Conservation (phyloP, 2,113 vertebrate genomes). For the Raja brachyura region DNA sequence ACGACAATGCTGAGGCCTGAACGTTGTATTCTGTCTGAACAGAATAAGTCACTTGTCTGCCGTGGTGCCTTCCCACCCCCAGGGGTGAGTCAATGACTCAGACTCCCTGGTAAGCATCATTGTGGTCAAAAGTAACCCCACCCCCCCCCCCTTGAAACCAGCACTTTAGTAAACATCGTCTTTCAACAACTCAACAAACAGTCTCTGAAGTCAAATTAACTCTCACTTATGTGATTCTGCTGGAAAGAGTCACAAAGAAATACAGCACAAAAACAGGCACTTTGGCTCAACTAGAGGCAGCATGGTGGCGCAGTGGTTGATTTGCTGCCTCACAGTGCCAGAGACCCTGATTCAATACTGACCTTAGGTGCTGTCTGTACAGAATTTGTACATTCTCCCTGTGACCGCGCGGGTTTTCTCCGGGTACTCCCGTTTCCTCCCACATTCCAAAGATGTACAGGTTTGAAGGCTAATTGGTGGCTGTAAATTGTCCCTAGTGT, state of each 20-base stretch:
- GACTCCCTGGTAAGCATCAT: background rate
- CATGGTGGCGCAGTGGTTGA: too few species aligned
- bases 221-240: background rate
- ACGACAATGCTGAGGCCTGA: background rate
- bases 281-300: too few species aligned
- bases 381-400: too few species aligned
- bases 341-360: too few species aligned
- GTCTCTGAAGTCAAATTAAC: background rate
- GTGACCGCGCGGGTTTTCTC: too few species aligned
- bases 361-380: too few species aligned
- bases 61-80: background rate
- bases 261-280: too few species aligned
- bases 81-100: background rate
- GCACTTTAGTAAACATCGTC: background rate
- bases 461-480: too few species aligned
- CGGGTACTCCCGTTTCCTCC: too few species aligned
- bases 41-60: background rate
- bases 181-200: background rate
- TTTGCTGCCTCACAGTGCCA: too few species aligned
- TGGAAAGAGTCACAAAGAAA: background rate
- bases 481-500: too few species aligned
- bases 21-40: background rate
- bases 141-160: background rate
- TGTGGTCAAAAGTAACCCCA: background rate
- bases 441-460: too few species aligned